phyloP scores from a whole-genome alignment of 1,140 invertebrate species.

The Trichonephila clavipes region DNA sequence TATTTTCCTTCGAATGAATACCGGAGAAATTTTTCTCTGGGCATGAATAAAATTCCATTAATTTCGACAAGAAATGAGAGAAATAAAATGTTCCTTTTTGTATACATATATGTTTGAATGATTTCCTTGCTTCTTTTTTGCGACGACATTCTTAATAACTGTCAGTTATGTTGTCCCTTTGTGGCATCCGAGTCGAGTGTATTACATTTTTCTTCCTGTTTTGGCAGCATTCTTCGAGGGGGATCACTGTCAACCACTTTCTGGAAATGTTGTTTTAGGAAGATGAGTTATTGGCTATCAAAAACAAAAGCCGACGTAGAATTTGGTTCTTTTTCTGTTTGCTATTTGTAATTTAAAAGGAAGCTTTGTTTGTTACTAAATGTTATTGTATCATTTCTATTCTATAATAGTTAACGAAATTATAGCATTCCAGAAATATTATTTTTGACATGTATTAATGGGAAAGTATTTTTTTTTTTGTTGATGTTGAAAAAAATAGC shows the following conservation, averaged over 20 bases:
- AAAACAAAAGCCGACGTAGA: neutral
- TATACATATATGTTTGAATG: neutral
- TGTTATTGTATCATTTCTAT: too few relatives aligned
- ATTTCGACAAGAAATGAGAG: slow-evolving; percentile 43
- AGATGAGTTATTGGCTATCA: neutral
- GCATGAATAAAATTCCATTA: slow-evolving; percentile 54
- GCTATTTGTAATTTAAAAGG: too few relatives aligned
- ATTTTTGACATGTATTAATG: too few relatives aligned
- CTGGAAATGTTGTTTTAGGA: neutral
- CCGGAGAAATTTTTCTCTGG: neutral
- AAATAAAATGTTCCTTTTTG: neutral
- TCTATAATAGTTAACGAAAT: too few relatives aligned
- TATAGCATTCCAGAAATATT: too few relatives aligned
- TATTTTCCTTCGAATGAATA: slow-evolving; percentile 54
- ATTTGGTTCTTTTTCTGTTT: too few relatives aligned
- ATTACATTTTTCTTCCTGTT: slow-evolving; percentile 31
- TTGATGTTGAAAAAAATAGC: too few relatives aligned
- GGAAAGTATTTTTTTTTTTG: too few relatives aligned
- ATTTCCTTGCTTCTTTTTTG: neutral
- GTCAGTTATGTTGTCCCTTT: slow-evolving; percentile 26
- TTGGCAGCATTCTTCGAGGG: slow-evolving; percentile 54
- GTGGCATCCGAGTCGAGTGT: neutral
- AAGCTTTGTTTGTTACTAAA: too few relatives aligned
- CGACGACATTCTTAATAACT: slow-evolving; percentile 68
- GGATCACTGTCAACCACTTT: slow-evolving; percentile 8